Conservation (phyloP, 2,797 vertebrate species). For the Falco novaeseelandiae region DNA sequence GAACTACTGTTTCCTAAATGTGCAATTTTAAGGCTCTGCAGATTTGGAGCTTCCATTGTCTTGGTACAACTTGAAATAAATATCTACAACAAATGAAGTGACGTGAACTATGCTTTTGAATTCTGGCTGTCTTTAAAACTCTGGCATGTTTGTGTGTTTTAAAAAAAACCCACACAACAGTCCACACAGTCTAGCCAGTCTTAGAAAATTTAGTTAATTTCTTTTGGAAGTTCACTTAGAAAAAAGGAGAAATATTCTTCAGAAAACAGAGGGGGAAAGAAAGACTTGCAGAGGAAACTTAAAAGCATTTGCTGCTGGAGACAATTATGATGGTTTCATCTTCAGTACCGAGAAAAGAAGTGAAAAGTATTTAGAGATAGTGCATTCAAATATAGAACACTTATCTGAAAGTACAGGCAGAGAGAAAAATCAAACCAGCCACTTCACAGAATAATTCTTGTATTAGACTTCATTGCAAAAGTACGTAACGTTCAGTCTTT, state of each 20-base stretch:
- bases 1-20: not conserved
- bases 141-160: not conserved
- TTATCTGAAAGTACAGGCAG: constrained; percentile 67
- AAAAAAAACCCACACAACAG: not conserved
- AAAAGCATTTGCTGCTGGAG: not conserved
- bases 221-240: not conserved
- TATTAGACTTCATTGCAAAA: constrained; percentile 32
- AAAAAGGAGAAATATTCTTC: not conserved
- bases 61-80: not conserved
- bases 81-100: not conserved
- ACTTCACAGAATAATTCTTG: constrained; percentile 47
- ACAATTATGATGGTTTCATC: not conserved
- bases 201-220: not conserved
- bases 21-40: not conserved
- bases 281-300: not conserved
- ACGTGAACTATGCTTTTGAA: not conserved
- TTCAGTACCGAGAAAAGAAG: not conserved
- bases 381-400: constrained; percentile 26
- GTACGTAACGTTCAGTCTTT: constrained; percentile 16
- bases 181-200: not conserved
- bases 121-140: not conserved
- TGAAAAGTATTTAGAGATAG: constrained; percentile 32
- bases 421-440: not conserved
- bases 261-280: not conserved
- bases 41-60: not conserved